These are phyloP conservation scores for Eristalinus aeneus DNA, from an alignment of 2,888 invertebrate species.

Conservation along the genomic window DNA sequence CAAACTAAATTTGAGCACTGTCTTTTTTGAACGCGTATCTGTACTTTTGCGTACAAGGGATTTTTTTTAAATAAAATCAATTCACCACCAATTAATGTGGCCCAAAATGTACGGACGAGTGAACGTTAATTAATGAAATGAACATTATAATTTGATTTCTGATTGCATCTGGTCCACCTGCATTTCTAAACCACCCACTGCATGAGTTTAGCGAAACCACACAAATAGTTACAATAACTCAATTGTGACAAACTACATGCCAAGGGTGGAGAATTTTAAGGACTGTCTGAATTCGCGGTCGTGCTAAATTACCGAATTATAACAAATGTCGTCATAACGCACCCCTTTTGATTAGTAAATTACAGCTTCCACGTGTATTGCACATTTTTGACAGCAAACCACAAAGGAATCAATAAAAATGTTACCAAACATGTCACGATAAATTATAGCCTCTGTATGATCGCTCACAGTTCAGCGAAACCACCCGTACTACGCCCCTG, in stretches of 20 bases:
- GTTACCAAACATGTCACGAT: constrained; percentile 80
- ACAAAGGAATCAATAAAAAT: constrained; percentile 80
- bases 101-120: neutral
- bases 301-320: neutral
- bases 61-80: too few relatives aligned
- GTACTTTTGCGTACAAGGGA: too few relatives aligned
- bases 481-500: constrained; percentile 50
- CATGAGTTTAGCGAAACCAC: neutral
- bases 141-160: neutral
- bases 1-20: too few relatives aligned
- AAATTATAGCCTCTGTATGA: constrained; percentile 75
- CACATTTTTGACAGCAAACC: constrained; percentile 62
- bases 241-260: neutral
- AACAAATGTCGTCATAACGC: neutral
- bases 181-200: neutral
- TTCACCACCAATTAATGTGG: neutral
- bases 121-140: neutral
- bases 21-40: too few relatives aligned
- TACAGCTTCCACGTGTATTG: constrained; percentile 47
- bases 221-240: neutral
- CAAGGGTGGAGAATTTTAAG: neutral
- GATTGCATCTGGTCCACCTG: neutral
- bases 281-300: neutral
- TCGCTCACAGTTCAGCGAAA: constrained; percentile 19
- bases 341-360: constrained; percentile 35